Evolutionary conservation across 1,140 invertebrate species (phyloP), one percentile per base, ranked within the genome.

Genomic region (Diorhabda sublineata): DNA sequence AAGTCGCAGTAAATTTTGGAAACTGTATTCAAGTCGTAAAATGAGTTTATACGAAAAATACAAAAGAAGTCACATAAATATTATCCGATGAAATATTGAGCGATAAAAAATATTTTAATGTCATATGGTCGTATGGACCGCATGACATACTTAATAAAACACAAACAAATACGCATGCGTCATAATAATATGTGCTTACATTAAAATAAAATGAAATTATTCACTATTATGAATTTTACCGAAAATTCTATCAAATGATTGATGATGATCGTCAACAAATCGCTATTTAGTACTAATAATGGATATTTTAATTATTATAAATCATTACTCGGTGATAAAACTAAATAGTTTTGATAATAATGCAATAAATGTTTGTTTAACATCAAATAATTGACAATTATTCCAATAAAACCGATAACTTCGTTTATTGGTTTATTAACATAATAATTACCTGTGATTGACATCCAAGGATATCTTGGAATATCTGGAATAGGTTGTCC

Each of bases 381-480:
- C n/a, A n/a, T 6, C 47, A n/a, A 8, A 52, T 52, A 6, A 52
- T n/a, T 52, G 6, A n/a, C 47, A 52, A 52, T 52, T 52, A 52
- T 8, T n/a, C 26, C 26, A 26, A 26, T 26, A 1, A 1, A 26
- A 26, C 1, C 26, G 26, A 26, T 26, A 26, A 26, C 26, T 26
- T 26, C 26, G 26, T 26, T 26, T 26, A 26, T 26, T 26, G 26
- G 26, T 26, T 26, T 26, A 26, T 26, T n/a, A 7, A 56, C 52
- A 56, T 56, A n/a, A 60, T n/a, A 45, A 26, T 91, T 88, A 96
- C 95, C 95, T 86, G 94, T 95, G 81, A 96, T 94, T 75, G 94
- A 94, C 94, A 97, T 96, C 95, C 95, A 97, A n/a, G 95, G 94
- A 82, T 96, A 96, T 78, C 94, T 87, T 9, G 94, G 93, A 78